Base-by-base conservation (phyloP, 2,113 vertebrate genomes). In the Mirounga angustirostris region DNA sequence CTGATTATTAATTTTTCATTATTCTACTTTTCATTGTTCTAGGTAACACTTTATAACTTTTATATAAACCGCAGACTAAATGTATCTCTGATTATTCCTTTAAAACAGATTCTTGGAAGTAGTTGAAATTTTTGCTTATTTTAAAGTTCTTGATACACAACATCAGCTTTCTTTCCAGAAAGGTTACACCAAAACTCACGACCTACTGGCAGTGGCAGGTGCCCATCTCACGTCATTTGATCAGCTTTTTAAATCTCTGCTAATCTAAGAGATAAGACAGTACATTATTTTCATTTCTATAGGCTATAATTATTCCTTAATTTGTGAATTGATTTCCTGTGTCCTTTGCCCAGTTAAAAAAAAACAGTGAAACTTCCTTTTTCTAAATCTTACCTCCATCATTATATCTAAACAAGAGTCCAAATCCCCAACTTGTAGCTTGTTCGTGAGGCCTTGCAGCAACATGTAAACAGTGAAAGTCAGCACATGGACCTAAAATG, bases 401-500 rank as follows among this genome's bases (percentile, higher is more conserved):
- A 99, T 99, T 97, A 99, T 99, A 92, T 99, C 99, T 98, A 99
- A 98, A 98, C 99, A 99, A 50, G 99, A 97, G 96, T 99, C 99
- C 98, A 99, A 98, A 95, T 99, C 99, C 40, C 99, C 99, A 11
- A 99, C 99, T 69, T 98, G 99, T 12, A 99, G 98, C 24, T 97
- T 99, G 1, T 97, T 89, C 46, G 96, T 95, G 95, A 99, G 99
- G 82, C 98, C 98, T 36, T 99, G 99, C 87, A 99, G 98, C 94
- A 99, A 97, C 89, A 99, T 98, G 98, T 99, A 99, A 33, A 99
- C 99, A 1, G 99, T 99, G 98, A 99, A 99, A 36, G 99, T 99
- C 54, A 99, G 97, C 91, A 99, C 99, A 1, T 99, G 99, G 83
- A 99, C 99, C 99, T 99, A 97, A 33, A 97, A 33, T 52, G 79